A percentile compares a stretch with the other conserved stretches of the same genome.
These are phyloP conservation scores for Dendrolimus kikuchii DNA, from an alignment of 1,140 invertebrate genomes.

Conservation along the genomic window DNA sequence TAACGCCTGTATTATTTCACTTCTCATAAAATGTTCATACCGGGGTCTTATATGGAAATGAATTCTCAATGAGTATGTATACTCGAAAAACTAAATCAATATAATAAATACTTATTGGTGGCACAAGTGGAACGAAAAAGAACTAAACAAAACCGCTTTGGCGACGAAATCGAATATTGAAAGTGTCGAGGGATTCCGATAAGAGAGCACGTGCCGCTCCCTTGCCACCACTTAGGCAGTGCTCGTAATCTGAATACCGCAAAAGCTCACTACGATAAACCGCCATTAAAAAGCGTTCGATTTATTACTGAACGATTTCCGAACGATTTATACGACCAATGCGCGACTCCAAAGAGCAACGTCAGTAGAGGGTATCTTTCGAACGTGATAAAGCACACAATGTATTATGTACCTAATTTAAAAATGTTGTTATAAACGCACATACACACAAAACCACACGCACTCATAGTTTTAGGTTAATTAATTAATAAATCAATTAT, in stretches of 20 bases:
- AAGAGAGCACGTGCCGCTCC: constrained; percentile 57
- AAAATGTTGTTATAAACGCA: no score
- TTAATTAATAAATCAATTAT: no score
- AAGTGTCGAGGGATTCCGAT: constrained; percentile 67
- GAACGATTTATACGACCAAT: constrained; percentile 51
- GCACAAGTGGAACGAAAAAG: constrained; percentile 34
- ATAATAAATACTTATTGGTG: background rate
- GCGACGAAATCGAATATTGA: constrained; percentile 66
- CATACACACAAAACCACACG: no score
- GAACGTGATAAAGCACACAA: background rate
- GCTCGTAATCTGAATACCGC: constrained; percentile 65
- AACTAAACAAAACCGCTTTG: constrained; percentile 41
- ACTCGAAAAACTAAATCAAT: background rate
- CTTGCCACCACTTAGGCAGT: constrained; percentile 57
- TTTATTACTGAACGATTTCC: constrained; percentile 68
- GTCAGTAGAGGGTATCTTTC: constrained; percentile 3
- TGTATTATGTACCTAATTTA: background rate
- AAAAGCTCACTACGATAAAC: constrained; percentile 67
- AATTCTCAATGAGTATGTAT: background rate
- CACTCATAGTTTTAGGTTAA: no score
- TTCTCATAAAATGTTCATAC: no score
- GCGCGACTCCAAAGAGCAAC: constrained; percentile 24
- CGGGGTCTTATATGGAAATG: no score
- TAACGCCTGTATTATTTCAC: no score
- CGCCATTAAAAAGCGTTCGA: constrained; percentile 70